phyloP scores from a whole-genome alignment of 2,113 vertebrate species.

The Gila orcuttii region DNA sequence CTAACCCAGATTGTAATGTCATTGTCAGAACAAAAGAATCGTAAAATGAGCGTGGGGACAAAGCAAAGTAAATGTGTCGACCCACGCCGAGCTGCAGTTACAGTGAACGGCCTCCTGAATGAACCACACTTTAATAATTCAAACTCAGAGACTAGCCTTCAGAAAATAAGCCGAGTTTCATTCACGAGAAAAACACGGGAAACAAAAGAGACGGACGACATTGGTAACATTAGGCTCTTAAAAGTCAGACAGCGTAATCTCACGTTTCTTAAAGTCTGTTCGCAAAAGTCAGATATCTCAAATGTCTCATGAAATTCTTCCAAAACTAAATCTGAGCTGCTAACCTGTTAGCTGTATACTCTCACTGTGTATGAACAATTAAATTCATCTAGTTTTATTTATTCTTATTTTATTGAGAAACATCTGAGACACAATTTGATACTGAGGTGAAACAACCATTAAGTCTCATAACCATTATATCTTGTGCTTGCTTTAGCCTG shows the following conservation, averaged over 20 bases:
- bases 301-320: too few relatives aligned
- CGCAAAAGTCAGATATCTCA: too few relatives aligned
- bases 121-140: conserved; percentile 70
- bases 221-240: background rate
- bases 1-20: conserved; percentile 30
- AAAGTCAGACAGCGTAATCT: background rate
- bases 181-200: conserved; percentile 59
- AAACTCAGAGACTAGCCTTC: conserved; percentile 48
- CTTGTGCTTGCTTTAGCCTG: background rate
- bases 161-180: conserved; percentile 59
- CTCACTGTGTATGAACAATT: background rate
- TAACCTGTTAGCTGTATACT: too few relatives aligned
- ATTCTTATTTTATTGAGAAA: background rate
- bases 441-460: background rate
- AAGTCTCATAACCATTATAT: background rate
- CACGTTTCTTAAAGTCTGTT: background rate
- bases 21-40: conserved; percentile 46
- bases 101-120: conserved; percentile 68
- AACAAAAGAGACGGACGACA: conserved; percentile 47
- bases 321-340: too few relatives aligned
- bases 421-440: background rate
- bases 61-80: conserved; percentile 24
- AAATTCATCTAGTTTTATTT: background rate
- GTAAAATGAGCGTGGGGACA: conserved; percentile 40
- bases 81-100: conserved; percentile 28